Base-by-base conservation (phyloP, 2,797 vertebrate species). In the Ctenosaura bakeri region DNA sequence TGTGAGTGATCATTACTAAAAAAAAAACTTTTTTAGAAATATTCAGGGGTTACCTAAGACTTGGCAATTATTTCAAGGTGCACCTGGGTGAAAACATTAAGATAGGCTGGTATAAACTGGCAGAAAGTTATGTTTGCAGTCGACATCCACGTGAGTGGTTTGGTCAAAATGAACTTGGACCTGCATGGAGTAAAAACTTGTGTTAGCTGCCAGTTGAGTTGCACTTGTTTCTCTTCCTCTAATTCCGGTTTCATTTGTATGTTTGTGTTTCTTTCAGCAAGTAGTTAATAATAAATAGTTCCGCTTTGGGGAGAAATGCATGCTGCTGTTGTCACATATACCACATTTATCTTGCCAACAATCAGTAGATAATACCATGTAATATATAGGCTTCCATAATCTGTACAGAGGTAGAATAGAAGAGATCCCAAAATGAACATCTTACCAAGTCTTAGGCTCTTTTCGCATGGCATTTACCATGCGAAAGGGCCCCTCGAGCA, bases 301-400 rank as follows among this genome's bases (percentile, higher is more conserved):
- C 22, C 20, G 52, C 76, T 86, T 54, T 9, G 71, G 52, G 35
- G 20, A 86, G 52, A 86, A 76, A 22, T 18, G 9, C 20, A 59
- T 42, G 22, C 35, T 59, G 14, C 22, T 20, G 35, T 59, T 76
- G n/a, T 38, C 71, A 86, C 71, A 42, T 35, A 32, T 9, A 22
- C n/a, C 56, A 56, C 74, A 66, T 50, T 84, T 77, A 78, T 78
- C 73, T 84, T 78, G 56, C 56, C 88, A 62, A 77, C 46, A 12
- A 26, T 29, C 74, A 69, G 0, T 5, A 46, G 22, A 20, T 89
- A 69, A 79, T 69, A 52, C 52, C 71, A 79, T 81, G 64, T 85
- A 69, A 78, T 46, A 59, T 29, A 46, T 32, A 69, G 35, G 38
- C 38, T 14, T 80, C 59, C n/a, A 59, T 71, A 78, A 84, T 89